A percentile compares a stretch with the other conserved stretches of the same genome.
Evolutionary conservation across 2,113 vertebrate species (phyloP).

Genomic region (Varanus salvator): DNA sequence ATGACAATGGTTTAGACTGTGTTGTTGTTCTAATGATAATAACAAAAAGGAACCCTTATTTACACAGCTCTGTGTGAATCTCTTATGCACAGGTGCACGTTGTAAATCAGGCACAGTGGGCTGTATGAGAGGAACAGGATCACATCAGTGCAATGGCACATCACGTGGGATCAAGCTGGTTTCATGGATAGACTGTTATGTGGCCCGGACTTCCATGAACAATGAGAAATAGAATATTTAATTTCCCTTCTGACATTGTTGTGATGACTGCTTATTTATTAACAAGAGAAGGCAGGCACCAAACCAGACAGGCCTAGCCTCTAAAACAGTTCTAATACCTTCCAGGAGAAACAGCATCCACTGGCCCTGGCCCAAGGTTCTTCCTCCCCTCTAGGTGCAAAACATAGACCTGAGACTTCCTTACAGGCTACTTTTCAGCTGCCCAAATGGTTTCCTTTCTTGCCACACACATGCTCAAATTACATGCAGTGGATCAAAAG

Average conservation of each 20-base stretch:
- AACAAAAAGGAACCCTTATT: slow-evolving; percentile 45
- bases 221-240: neutral
- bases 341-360: neutral
- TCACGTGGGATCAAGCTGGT: neutral
- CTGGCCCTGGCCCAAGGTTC: neutral
- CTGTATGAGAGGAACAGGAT: slow-evolving; percentile 27
- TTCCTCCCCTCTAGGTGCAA: neutral
- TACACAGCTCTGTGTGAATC: slow-evolving; percentile 63
- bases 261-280: neutral
- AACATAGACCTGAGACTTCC: neutral
- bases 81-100: fast-evolving
- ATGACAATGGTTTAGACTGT: slow-evolving; percentile 52
- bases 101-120: neutral
- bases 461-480: neutral
- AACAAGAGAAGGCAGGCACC: neutral
- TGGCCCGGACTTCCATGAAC: neutral
- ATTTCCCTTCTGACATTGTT: neutral
- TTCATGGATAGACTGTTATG: fast-evolving
- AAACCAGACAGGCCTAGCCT: neutral
- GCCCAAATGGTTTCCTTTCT: neutral
- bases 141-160: neutral
- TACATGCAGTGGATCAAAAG: neutral
- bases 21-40: slow-evolving; percentile 1
- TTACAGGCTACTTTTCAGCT: neutral
- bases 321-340: neutral